Base-by-base conservation (phyloP, 1,140 invertebrate genomes). In the Acromyrmex echinatior region DNA sequence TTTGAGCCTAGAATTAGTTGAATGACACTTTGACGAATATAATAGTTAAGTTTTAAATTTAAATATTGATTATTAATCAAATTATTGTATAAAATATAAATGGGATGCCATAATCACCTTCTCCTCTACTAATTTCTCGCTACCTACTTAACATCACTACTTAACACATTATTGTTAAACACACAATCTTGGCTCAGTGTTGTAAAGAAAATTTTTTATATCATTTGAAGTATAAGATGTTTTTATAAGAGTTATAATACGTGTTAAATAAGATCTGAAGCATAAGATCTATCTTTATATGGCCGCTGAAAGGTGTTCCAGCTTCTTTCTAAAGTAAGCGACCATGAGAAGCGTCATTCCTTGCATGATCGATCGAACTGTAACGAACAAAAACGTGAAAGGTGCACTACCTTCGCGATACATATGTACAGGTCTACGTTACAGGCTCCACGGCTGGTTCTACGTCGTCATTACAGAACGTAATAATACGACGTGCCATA, bases 401-500 rank as follows among this genome's bases (percentile, higher is more conserved):
- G 51, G 14, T 45, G 60, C 80, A 18, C 56, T 25, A 21, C 80
- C 39, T 84, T 63, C 53, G 16, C 58, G 86, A 81, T 63, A 62
- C 82, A 51, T 62, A 87, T 16, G 39, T 45, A 81, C 63, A 53
- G 18, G 31, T 39, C 65, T 70, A 56, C 71, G 60, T 82, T 66
- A 86, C 63, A 65, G 74, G 60, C 74, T 51, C 18, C 60, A 25
- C 49, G 49, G 25, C 60, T 65, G 60, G 62, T 70, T 78, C 63
- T 58, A 86, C 71, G 60, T 77, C 71, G 71, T 81, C 82, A 88
- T 90, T 86, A 86, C 80, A 53, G 53, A 16, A 81, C 70, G 81
- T 84, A 90, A 91, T 90, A 91, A 91, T 86, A 90, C 73, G 65
- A 71, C 63, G 60, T 73, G 65, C 76, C 28, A 35, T 31, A 66